Evolutionary conservation across 1,140 invertebrate genomes (phyloP), one percentile per base, ranked within the genome.

Genomic region (Aphaenogaster rudis): DNA sequence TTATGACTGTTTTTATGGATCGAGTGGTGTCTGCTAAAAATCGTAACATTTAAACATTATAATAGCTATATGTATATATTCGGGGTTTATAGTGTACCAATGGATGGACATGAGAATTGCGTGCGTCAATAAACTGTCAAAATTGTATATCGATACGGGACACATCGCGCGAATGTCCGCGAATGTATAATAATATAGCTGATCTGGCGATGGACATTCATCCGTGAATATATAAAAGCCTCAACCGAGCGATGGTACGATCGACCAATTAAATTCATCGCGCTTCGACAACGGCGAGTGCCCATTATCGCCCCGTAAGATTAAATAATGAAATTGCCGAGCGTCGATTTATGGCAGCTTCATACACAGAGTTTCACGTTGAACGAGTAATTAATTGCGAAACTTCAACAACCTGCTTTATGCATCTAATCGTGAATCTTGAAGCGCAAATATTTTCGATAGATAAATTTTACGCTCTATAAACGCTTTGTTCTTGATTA

Each of bases 241-340:
- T 74, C 39, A 61, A 13, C 54, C 28, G 50, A 59, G 66, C 52
- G 66, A 72, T 72, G 80, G 52, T 59, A 74, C 80, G 69, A 84
- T 61, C 80, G 80, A 84, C 54, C 69, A 84, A 84, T 84, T 84
- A 84, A 84, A 84, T 84, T 84, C 69, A 84, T 84, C 69, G 80
- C 69, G 80, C 59, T 76, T 78, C 66, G 61, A 61, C 45, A 69
- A 42, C 61, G 52, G 39, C 54, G 82, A 52, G 33, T 50, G 36
- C 50, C 81, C 71, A 89, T 91, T 91, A 91, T 91, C 90, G 42
- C 57, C 67, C 61, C 64, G 63, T 71, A 78, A 90, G 79, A 88
- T 84, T 82, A 45, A 71, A 91, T 85, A 91, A 91, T 89, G 77
- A 66, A 64, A 88, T 80, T 71, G 80, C n/a, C 39, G 17, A 39